A percentile compares a stretch with the other conserved stretches of the same genome.
Evolutionary conservation across 2,797 vertebrate genomes (phyloP).

Genomic region (Spea hammondii): DNA sequence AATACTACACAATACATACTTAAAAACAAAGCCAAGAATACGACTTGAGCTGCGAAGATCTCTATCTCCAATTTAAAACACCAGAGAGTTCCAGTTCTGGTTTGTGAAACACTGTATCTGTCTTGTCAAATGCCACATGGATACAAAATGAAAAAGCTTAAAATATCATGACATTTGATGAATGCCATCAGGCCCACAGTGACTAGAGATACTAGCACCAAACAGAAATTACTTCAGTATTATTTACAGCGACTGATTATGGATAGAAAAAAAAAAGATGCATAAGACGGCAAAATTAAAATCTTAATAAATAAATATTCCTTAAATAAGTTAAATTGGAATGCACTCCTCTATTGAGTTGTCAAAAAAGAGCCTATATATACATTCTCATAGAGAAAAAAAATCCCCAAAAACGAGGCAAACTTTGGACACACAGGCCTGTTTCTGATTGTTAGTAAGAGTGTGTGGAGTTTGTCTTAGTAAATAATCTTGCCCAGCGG

Average conservation of each 20-base stretch:
- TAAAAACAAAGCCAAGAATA: background rate
- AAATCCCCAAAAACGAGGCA: too few species aligned
- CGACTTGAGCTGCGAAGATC: background rate
- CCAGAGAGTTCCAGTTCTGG: background rate
- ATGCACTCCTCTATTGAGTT: too few species aligned
- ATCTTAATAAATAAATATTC: background rate
- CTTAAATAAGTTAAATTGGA: background rate
- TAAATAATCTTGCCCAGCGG: too few species aligned
- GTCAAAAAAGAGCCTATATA: too few species aligned
- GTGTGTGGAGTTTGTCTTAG: too few species aligned
- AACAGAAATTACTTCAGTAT: background rate
- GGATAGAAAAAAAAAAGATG: too few species aligned
- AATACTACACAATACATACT: background rate
- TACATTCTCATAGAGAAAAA: too few species aligned
- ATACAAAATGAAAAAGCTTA: background rate
- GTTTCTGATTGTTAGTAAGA: too few species aligned
- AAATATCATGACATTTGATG: slow-evolving; percentile 38
- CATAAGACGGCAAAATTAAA: too few species aligned
- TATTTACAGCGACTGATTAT: background rate
- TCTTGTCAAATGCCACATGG: slow-evolving; percentile 14
- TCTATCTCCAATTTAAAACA: too few species aligned
- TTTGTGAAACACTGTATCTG: slow-evolving; percentile 16
- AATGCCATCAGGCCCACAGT: background rate
- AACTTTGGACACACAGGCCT: too few species aligned
- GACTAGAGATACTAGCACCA: background rate